Evolutionary conservation across 2,888 invertebrate genomes (phyloP).

Genomic region (Synanthedon formicaeformis): DNA sequence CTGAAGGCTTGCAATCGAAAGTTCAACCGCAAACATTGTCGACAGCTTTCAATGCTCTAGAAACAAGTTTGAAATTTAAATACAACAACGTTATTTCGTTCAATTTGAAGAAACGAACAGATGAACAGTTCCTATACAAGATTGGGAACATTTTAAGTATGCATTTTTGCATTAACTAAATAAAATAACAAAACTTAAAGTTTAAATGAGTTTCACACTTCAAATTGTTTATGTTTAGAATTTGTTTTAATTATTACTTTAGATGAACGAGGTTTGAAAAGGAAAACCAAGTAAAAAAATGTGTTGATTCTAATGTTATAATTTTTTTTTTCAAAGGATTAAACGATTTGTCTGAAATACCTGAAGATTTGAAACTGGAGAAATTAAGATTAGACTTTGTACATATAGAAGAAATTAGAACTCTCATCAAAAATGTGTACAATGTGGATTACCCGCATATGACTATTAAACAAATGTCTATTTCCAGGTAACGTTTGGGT

Average conservation of each 20-base stretch:
- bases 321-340: constrained; percentile 14
- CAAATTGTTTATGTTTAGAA: too few relatives aligned
- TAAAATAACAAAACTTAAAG: too few relatives aligned
- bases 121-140: constrained; percentile 11
- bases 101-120: constrained; percentile 13
- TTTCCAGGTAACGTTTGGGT: constrained; percentile 14
- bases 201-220: too few relatives aligned
- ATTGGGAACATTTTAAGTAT: constrained; percentile 17
- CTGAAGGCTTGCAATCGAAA: constrained; percentile 7
- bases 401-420: constrained; percentile 20
- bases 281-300: too few relatives aligned
- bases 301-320: constrained; percentile 6
- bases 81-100: constrained; percentile 22
- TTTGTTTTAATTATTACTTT: too few relatives aligned
- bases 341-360: constrained; percentile 13
- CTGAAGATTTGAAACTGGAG: constrained; percentile 11
- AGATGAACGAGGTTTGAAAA: too few relatives aligned
- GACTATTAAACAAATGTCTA: constrained; percentile 15
- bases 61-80: constrained; percentile 29
- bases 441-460: constrained; percentile 15
- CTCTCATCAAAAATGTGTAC: constrained; percentile 15
- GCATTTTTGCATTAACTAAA: neutral
- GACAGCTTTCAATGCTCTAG: constrained; percentile 25
- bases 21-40: constrained; percentile 16
- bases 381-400: constrained; percentile 18